These are phyloP conservation scores for Cosmopolites sordidus DNA, from an alignment of 2,888 invertebrate species.

Conservation along the genomic window DNA sequence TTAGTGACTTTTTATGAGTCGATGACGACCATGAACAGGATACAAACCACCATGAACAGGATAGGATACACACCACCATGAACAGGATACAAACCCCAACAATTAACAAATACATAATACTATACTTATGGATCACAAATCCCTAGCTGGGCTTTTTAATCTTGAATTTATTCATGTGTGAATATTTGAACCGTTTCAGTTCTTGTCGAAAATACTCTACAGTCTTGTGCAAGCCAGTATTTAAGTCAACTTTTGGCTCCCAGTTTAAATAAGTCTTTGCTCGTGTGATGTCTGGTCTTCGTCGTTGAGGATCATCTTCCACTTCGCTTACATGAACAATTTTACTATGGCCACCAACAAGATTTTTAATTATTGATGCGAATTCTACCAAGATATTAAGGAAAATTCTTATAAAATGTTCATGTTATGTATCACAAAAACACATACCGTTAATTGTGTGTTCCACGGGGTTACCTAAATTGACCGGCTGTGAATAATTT, in stretches of 20 bases:
- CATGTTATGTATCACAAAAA: too few relatives aligned
- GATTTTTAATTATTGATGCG: slow-evolving; percentile 76
- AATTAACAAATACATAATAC: too few relatives aligned
- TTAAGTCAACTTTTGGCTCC: slow-evolving; percentile 82
- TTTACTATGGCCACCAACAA: slow-evolving; percentile 81
- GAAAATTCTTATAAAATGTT: too few relatives aligned
- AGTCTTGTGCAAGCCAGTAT: slow-evolving; percentile 84
- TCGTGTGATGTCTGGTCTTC: slow-evolving; percentile 88
- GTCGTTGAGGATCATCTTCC: slow-evolving; percentile 92
- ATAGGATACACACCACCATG: too few relatives aligned
- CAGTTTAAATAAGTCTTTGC: slow-evolving; percentile 83
- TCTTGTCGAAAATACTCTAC: slow-evolving; percentile 93
- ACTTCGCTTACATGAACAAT: slow-evolving; percentile 81
- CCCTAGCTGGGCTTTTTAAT: slow-evolving; percentile 17
- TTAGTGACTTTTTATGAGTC: too few relatives aligned
- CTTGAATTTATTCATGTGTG: slow-evolving; percentile 46
- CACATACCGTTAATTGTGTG: slow-evolving; percentile 81
- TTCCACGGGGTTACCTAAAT: slow-evolving; percentile 97
- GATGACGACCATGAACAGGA: too few relatives aligned
- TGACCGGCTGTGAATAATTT: slow-evolving; percentile 89
- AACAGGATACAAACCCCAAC: too few relatives aligned
- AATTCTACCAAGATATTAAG: slow-evolving; percentile 66
- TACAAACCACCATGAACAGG: too few relatives aligned
- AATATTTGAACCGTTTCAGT: slow-evolving; percentile 60
- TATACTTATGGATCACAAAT: not conserved